Percentiles rank a stretch among this genome's conserved stretches.
Evolutionary conservation across 2,797 vertebrate species (phyloP).

Genomic region (Galagoides demidoff): DNA sequence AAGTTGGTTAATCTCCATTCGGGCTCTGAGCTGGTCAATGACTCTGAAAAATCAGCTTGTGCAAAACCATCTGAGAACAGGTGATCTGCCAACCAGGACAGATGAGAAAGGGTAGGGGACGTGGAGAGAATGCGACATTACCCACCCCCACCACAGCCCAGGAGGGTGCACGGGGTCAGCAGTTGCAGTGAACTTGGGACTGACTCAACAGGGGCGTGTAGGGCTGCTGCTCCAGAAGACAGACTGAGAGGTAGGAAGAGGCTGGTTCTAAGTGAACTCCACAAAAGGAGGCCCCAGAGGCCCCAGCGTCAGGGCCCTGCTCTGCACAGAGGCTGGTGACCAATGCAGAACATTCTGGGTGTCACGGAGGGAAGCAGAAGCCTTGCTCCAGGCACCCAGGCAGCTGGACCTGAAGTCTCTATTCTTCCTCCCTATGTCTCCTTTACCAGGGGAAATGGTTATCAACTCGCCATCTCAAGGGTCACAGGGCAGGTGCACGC

Average conservation of each 20-base stretch:
- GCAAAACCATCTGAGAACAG: neutral
- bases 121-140: neutral
- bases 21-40: neutral
- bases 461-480: neutral
- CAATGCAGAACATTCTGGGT: neutral
- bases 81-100: neutral
- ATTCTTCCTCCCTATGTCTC: neutral
- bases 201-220: too few species aligned
- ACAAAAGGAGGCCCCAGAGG: too few species aligned
- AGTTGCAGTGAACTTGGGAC: too few species aligned
- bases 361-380: too few species aligned
- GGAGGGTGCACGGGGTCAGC: too few species aligned
- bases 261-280: rapidly evolving
- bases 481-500: neutral
- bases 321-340: neutral
- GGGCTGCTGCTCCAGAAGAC: neutral
- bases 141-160: rapidly evolving
- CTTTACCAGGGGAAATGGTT: rapidly evolving
- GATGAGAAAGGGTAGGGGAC: neutral
- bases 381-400: neutral
- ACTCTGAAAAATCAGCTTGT: neutral
- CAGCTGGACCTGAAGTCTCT: rapidly evolving
- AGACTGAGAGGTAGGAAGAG: too few species aligned
- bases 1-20: too few species aligned
- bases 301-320: rapidly evolving